Conservation (phyloP, 2,797 vertebrate genomes). For the Neopelma chrysocephalum region DNA sequence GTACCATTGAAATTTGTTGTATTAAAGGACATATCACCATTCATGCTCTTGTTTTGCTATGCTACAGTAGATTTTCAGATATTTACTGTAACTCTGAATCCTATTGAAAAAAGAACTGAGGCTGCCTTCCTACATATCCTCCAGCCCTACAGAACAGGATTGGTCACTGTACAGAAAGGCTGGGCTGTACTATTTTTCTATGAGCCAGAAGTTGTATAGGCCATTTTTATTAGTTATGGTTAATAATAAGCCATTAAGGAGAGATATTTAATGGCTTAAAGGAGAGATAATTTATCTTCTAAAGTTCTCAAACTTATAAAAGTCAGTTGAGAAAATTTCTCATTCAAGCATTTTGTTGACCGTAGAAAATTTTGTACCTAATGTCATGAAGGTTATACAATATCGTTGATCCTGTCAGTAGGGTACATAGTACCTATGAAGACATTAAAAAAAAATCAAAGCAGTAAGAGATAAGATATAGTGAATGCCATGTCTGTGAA, state of each 20-base stretch:
- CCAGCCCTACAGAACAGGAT: not conserved
- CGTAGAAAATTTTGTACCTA: slow-evolving; percentile 47
- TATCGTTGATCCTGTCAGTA: slow-evolving; percentile 41
- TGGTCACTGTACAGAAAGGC: not conserved
- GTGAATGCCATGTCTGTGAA: slow-evolving; percentile 28
- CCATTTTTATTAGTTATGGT: not conserved
- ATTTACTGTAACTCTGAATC: not conserved
- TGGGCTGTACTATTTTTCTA: not conserved
- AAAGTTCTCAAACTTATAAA: slow-evolving; percentile 51
- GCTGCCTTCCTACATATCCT: not conserved
- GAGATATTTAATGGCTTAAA: slow-evolving; percentile 2
- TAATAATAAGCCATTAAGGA: slow-evolving; percentile 6
- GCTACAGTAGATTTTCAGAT: not conserved
- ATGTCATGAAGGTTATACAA: slow-evolving; percentile 28
- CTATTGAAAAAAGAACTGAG: not conserved
- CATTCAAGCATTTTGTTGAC: slow-evolving; percentile 49
- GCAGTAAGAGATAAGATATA: not conserved
- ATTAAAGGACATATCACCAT: not conserved
- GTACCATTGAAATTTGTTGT: not conserved
- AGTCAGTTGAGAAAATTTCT: slow-evolving; percentile 56
- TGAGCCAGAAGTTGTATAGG: not conserved
- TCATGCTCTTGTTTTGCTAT: not conserved
- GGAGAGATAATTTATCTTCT: slow-evolving; percentile 38
- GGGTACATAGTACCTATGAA: not conserved
- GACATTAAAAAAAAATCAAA: not conserved